These are phyloP conservation scores for Sympetrum striolatum DNA, from an alignment of 2,888 invertebrate genomes.

Conservation along the genomic window DNA sequence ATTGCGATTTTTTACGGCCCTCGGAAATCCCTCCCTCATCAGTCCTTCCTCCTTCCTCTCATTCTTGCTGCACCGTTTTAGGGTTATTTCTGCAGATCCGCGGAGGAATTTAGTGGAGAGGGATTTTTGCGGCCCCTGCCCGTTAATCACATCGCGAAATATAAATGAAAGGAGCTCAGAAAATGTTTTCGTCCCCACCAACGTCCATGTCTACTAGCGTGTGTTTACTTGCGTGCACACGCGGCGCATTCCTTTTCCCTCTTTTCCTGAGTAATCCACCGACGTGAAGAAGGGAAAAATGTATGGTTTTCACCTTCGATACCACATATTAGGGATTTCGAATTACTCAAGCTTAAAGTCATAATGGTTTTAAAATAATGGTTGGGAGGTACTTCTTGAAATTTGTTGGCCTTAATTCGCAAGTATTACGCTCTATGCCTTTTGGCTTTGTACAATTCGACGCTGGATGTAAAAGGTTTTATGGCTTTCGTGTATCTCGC, in stretches of 20 bases:
- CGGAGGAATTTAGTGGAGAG: background rate
- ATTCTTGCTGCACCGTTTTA: background rate
- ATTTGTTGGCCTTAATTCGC: too few species aligned
- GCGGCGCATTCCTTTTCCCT: background rate
- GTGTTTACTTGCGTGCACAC: background rate
- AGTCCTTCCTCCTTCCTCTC: background rate
- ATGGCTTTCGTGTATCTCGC: too few species aligned
- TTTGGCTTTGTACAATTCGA: too few species aligned
- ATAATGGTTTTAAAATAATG: too few species aligned
- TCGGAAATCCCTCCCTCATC: background rate
- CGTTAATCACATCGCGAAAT: background rate
- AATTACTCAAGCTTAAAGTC: too few species aligned
- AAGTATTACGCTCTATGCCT: too few species aligned
- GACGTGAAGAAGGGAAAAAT: too few species aligned
- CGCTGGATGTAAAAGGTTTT: too few species aligned
- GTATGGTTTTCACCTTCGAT: too few species aligned
- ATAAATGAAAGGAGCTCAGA: background rate
- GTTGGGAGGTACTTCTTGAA: too few species aligned
- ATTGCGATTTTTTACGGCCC: conserved; percentile 1
- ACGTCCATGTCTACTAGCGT: background rate
- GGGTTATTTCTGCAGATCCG: background rate
- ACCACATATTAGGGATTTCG: too few species aligned
- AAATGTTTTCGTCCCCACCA: background rate
- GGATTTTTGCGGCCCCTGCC: background rate
- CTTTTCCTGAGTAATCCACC: too few species aligned